phyloP scores from a whole-genome alignment of 2,113 vertebrate species.

The Candoia aspera region DNA sequence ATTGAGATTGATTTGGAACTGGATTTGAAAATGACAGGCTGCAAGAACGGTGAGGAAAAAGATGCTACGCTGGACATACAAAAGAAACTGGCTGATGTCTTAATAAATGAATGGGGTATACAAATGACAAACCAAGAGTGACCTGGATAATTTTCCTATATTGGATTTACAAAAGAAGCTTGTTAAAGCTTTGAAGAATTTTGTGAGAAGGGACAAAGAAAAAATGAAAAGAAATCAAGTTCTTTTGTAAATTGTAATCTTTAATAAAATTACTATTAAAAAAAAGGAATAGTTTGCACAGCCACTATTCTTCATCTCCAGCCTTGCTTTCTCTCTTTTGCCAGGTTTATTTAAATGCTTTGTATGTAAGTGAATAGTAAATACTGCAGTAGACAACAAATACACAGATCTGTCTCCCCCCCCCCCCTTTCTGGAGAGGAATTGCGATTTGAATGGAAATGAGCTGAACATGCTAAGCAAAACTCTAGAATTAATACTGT shows the following conservation, averaged over 20 bases:
- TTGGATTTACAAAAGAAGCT: too few species aligned
- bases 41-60: too few species aligned
- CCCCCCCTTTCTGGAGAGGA: neutral
- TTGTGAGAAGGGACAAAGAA: too few species aligned
- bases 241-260: neutral
- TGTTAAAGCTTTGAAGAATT: too few species aligned
- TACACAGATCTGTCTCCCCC: neutral
- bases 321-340: neutral
- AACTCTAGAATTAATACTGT: neutral
- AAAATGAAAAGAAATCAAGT: too few species aligned
- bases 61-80: too few species aligned
- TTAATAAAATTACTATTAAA: neutral
- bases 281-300: neutral
- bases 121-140: too few species aligned
- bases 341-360: neutral
- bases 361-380: neutral
- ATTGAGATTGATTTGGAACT: too few species aligned
- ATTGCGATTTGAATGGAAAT: constrained; percentile 5
- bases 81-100: too few species aligned
- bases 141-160: too few species aligned
- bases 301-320: neutral
- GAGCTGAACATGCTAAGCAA: neutral
- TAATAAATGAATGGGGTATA: too few species aligned
- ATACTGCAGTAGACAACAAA: neutral
- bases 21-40: too few species aligned